These are phyloP conservation scores for Sigmodon hispidus DNA, from an alignment of 2,113 vertebrate genomes.

Conservation along the genomic window DNA sequence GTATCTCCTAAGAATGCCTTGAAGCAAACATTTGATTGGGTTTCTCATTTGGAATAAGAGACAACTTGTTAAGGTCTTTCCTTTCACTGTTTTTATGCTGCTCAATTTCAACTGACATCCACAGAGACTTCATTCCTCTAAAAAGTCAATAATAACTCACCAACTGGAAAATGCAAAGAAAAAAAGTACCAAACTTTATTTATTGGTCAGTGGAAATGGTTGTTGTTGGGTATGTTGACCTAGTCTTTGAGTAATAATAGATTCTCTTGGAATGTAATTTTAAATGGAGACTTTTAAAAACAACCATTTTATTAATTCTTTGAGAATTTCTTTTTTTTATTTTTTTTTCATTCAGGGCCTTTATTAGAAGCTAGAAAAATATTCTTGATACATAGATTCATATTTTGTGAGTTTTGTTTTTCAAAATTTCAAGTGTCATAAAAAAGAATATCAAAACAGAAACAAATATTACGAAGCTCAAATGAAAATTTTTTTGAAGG, in stretches of 20 bases:
- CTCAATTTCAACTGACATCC: neutral
- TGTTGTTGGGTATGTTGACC: neutral
- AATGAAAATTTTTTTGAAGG: slow-evolving; percentile 8
- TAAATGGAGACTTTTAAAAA: neutral
- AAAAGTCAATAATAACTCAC: slow-evolving; percentile 14
- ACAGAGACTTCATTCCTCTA: neutral
- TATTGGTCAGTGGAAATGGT: neutral
- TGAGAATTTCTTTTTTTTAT: no score
- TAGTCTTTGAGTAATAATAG: neutral
- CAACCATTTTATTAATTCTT: neutral
- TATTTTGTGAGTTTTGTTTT: slow-evolving; percentile 10
- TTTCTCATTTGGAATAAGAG: neutral
- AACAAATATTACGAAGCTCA: neutral
- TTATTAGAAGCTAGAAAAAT: neutral
- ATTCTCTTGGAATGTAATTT: neutral
- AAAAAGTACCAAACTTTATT: neutral
- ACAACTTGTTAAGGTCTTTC: neutral
- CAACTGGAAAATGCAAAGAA: neutral
- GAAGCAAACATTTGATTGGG: neutral
- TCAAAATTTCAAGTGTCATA: slow-evolving; percentile 18
- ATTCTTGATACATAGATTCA: neutral
- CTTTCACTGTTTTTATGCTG: slow-evolving; percentile 35
- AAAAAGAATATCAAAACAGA: neutral
- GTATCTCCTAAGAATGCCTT: neutral
- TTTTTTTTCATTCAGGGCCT: neutral